Evolutionary conservation across 2,888 invertebrate species (phyloP), one percentile per base, ranked within the genome.

Genomic region (Hylaea fasciaria): DNA sequence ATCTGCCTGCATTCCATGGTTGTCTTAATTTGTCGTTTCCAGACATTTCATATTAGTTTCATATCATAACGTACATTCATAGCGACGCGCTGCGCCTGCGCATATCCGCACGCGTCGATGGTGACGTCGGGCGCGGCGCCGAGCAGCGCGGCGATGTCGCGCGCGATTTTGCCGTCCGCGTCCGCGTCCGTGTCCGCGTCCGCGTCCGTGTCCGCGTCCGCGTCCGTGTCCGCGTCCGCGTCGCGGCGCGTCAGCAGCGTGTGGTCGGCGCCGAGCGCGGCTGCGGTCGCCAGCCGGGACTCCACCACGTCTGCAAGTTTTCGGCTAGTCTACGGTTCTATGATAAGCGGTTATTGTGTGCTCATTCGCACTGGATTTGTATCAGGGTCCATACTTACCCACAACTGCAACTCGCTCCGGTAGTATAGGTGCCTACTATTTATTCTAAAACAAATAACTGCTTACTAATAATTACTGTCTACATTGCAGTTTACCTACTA

Each of bases 41-140:
- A n/a, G n/a, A n/a, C n/a, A n/a, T n/a, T n/a, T n/a, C n/a, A n/a
- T 32, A 10, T 32, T 32, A 0, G 32, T 32, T 32, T 32, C 5
- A 9, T 10, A 32, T 32, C 32, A 40, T 3, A 44, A 44, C 67
- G 62, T 88, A 97, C 97, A 88, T 94, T 91, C 78, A 98, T 94
- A 0, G 96, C 97, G 43, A 97, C 87, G 47, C 96, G 93, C 56
- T 96, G 94, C 51, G 96, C 96, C 1, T 95, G 87, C 70, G 97
- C 95, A 13, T 94, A 96, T 0, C 97, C 98, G 73, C 96, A 96
- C 66, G 98, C 98, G 79, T 99, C 98, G 57, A 98, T 95, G 8
- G 96, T 94, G 64, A 95, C 93, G 62, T 96, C 95, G 0, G 96
- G 96, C 62, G 89, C 83, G 10, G 82, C 87, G 0, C 95, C 95